Conservation (phyloP, 2,797 vertebrate species). For the Valencia hispanica region DNA sequence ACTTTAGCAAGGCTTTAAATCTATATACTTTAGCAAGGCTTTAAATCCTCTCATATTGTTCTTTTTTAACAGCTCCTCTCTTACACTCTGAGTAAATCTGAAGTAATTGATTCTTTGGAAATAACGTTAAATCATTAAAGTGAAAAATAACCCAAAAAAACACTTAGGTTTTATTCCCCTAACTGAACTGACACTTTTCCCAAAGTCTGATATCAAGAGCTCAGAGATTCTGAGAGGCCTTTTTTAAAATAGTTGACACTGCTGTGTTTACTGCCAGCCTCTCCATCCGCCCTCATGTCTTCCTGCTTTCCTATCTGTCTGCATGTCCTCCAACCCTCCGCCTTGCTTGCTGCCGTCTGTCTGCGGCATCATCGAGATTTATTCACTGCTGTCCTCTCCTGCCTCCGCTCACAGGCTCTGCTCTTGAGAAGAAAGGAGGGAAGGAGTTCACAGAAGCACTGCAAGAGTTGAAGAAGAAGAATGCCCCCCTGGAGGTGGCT, state of each 20-base stretch:
- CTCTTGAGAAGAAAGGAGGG: slow-evolving; percentile 96
- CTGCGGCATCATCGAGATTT: neutral
- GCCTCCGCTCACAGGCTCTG: slow-evolving; percentile 81
- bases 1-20: neutral
- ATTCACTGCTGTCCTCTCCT: slow-evolving; percentile 20
- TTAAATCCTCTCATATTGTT: too few relatives aligned
- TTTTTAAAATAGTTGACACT: slow-evolving; percentile 45
- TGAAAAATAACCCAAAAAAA: neutral
- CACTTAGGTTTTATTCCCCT: neutral
- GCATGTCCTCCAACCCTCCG: slow-evolving; percentile 40
- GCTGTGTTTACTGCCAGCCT: slow-evolving; percentile 24
- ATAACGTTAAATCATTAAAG: slow-evolving; percentile 9
- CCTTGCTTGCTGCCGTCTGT: slow-evolving; percentile 24
- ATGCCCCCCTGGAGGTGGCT: slow-evolving; percentile 93
- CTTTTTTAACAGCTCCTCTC: slow-evolving; percentile 40
- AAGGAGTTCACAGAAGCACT: slow-evolving; percentile 94
- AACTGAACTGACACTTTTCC: slow-evolving; percentile 16
- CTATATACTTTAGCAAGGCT: too few relatives aligned
- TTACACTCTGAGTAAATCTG: slow-evolving; percentile 26
- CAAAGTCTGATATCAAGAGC: slow-evolving; percentile 1
- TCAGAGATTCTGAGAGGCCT: slow-evolving; percentile 39
- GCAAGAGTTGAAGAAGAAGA: slow-evolving; percentile 93
- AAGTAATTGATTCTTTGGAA: neutral
- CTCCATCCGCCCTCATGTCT: slow-evolving; percentile 2
- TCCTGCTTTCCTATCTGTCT: slow-evolving; percentile 25